Conservation (phyloP, 2,888 invertebrate species). For the Drosophila algonquin region DNA sequence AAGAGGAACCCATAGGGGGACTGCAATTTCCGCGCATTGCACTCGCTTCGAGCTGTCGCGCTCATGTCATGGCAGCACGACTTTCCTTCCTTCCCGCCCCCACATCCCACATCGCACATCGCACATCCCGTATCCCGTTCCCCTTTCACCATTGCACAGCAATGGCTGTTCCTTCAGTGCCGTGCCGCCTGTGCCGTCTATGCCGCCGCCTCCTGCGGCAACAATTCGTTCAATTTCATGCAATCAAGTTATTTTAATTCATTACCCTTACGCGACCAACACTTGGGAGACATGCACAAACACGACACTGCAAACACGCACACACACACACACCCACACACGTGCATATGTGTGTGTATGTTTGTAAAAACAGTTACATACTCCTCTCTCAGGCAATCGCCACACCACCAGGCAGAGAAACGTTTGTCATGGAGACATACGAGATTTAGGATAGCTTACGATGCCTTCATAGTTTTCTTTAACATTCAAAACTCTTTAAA, state of each 20-base stretch:
- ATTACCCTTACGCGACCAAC: conserved; percentile 78
- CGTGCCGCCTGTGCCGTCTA: conserved; percentile 1
- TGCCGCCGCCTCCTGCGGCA: conserved; percentile 45
- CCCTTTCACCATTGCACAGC: neutral
- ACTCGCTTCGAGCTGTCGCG: conserved; percentile 48
- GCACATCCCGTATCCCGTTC: neutral
- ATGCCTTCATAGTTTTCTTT: too few species aligned
- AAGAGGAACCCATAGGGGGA: conserved; percentile 2
- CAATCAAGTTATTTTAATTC: conserved; percentile 80
- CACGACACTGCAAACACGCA: conserved; percentile 32
- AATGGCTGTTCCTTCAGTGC: conserved; percentile 23
- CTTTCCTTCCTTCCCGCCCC: conserved; percentile 4
- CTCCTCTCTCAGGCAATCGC: neutral
- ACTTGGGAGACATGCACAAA: conserved; percentile 68
- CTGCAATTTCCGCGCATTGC: conserved; percentile 67
- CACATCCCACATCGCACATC: neutral
- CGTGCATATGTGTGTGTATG: conserved; percentile 7
- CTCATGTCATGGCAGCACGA: conserved; percentile 40
- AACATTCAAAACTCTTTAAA: too few species aligned
- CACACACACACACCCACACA: neutral
- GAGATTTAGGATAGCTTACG: neutral
- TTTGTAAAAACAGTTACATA: neutral
- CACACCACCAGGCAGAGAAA: neutral
- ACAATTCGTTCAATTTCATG: conserved; percentile 78
- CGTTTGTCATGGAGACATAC: neutral